These are phyloP conservation scores for Cotesia typhae DNA, from an alignment of 1,140 invertebrate species.

Conservation along the genomic window DNA sequence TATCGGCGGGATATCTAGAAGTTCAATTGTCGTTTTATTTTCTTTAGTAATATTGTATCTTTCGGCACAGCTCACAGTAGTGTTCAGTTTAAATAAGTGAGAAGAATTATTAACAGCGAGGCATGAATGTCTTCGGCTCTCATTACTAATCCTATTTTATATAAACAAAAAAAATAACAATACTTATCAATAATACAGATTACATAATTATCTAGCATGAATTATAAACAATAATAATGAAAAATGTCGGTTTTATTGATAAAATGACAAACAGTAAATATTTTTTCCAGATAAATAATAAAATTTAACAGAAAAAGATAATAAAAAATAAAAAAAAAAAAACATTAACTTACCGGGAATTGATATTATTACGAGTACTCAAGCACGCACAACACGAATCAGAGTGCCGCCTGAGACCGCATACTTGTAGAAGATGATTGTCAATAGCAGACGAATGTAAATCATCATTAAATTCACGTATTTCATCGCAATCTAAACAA, in stretches of 20 bases:
- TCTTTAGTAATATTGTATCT: constrained; percentile 4
- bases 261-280: constrained; percentile 3
- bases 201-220: constrained; percentile 12
- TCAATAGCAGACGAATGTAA: constrained; percentile 38
- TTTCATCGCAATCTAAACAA: constrained; percentile 58
- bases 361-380: constrained; percentile 35
- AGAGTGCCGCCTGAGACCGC: constrained; percentile 55
- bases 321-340: not conserved
- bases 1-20: constrained; percentile 66
- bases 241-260: constrained; percentile 10
- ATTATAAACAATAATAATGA: constrained; percentile 4
- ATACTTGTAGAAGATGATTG: constrained; percentile 46
- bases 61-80: not conserved
- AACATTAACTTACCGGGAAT: constrained; percentile 29
- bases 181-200: too few species aligned
- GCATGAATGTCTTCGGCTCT: constrained; percentile 54
- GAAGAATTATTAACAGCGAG: constrained; percentile 48
- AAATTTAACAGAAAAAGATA: not conserved
- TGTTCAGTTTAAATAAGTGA: constrained; percentile 36
- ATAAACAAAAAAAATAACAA: too few species aligned
- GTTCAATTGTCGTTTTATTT: constrained; percentile 61
- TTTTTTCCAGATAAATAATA: not conserved
- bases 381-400: constrained; percentile 56
- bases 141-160: constrained; percentile 10
- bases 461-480: constrained; percentile 48